These are phyloP conservation scores for Adelosebastes latens DNA, from an alignment of 2,797 vertebrate genomes.

Conservation along the genomic window DNA sequence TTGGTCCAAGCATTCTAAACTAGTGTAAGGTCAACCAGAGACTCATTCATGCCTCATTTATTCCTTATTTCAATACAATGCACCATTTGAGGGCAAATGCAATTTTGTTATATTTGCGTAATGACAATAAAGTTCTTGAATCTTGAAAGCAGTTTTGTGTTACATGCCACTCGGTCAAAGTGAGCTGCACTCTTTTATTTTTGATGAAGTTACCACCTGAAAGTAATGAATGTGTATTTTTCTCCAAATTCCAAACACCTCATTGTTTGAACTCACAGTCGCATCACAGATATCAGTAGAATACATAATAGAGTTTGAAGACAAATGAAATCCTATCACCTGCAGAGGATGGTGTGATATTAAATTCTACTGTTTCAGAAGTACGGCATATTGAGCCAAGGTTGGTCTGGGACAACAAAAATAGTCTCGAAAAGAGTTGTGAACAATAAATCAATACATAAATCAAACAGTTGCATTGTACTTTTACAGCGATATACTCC, in stretches of 20 bases:
- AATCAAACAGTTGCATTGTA: neutral
- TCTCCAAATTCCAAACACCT: constrained; percentile 1
- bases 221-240: neutral
- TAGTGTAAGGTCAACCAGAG: neutral
- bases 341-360: constrained; percentile 7
- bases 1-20: neutral
- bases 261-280: constrained; percentile 6
- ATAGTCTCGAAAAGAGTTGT: neutral
- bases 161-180: neutral
- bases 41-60: neutral
- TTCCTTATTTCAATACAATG: no score
- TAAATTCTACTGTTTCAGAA: neutral
- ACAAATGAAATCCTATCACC: constrained; percentile 13
- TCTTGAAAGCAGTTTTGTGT: neutral
- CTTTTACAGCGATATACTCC: neutral
- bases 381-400: neutral
- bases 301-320: constrained; percentile 11
- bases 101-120: no score
- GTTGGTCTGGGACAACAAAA: neutral
- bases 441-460: constrained; percentile 6
- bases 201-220: neutral
- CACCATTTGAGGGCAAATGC: no score
- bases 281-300: constrained; percentile 19
- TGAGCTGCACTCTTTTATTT: neutral
- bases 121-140: no score